Base-by-base conservation (phyloP, 2,113 vertebrate genomes). In the Spheniscus mendiculus region DNA sequence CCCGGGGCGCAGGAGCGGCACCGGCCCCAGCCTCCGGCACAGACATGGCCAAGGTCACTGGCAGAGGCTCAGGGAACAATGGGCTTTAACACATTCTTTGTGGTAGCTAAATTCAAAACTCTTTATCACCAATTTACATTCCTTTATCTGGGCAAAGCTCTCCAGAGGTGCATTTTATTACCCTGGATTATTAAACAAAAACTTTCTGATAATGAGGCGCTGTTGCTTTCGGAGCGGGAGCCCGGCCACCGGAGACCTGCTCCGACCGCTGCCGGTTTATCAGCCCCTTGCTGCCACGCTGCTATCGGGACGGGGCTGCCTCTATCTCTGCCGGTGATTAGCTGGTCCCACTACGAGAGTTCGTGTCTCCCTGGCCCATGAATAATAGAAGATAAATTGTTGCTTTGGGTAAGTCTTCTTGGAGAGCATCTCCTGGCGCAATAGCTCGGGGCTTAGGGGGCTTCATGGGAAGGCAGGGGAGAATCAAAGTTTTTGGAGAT, bases 121-220 rank as follows among this genome's bases (percentile, higher is more conserved):
- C 87, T 92, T 96, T 90, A 97, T 97, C 95, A 1, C 73, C 3
- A 7, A 76, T 63, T 92, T 81, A 38, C 96, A 90, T 96, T 89
- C 88, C 70, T 95, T 98, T 97, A 97, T 97, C 95, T 95, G 92
- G 70, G 95, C 89, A 42, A 53, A 95, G 50, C 94, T 89, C 95
- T 96, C 85, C 90, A 80, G 96, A 94, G 93, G 89, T 52, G 90
- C 80, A n/a, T 94, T 90, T 96, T 67, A 97, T 97, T 97, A 95
- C 92, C 83, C 71, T 50, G 85, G 97, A 42, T 97, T 96, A 98
- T 97, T 94, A 94, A 97, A 96, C 87, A 96, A 44, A 87, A 96
- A 61, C 89, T 95, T 65, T 2, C 36, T 2, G 91, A 94, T 97
- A 97, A 97, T 8, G 77, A 95, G 89, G 40, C 1, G 14, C 71